Conservation (phyloP, 2,888 invertebrate genomes). For the Torymus texanus region DNA sequence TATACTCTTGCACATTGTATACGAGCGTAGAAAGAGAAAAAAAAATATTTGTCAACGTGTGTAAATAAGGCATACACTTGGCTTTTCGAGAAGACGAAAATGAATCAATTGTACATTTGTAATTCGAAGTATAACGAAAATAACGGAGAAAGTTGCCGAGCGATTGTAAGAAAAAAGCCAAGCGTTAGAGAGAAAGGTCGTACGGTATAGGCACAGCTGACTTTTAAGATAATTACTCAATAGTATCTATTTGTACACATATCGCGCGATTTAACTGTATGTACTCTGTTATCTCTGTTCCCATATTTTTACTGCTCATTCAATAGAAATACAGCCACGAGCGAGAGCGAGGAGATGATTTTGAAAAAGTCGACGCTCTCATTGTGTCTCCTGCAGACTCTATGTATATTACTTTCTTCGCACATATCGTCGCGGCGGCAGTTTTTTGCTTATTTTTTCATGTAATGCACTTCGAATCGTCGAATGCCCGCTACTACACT, state of each 20-base stretch:
- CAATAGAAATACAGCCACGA: slow-evolving; percentile 1
- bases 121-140: slow-evolving; percentile 25
- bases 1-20: slow-evolving; percentile 39
- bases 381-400: not conserved
- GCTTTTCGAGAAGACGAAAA: not conserved
- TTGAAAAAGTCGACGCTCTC: slow-evolving; percentile 18
- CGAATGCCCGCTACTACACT: slow-evolving; percentile 53
- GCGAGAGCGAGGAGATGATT: slow-evolving; percentile 3
- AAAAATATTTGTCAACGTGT: slow-evolving; percentile 5
- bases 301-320: slow-evolving; percentile 40
- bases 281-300: slow-evolving; percentile 52
- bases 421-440: slow-evolving; percentile 35
- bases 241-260: slow-evolving; percentile 53
- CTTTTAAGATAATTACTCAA: slow-evolving; percentile 51
- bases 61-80: slow-evolving; percentile 6
- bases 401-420: slow-evolving; percentile 38
- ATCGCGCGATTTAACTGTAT: slow-evolving; percentile 52
- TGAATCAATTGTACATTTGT: slow-evolving; percentile 34
- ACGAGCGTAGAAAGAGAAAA: slow-evolving; percentile 15
- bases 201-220: slow-evolving; percentile 52
- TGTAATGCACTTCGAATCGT: slow-evolving; percentile 47
- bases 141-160: not conserved
- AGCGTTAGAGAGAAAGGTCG: slow-evolving; percentile 36
- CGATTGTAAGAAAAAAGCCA: slow-evolving; percentile 11
- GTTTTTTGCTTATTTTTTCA: slow-evolving; percentile 37